Percentiles rank a stretch among this genome's conserved stretches.
These are phyloP conservation scores for Synanthedon formicaeformis DNA, from an alignment of 2,888 invertebrate species.

Conservation along the genomic window DNA sequence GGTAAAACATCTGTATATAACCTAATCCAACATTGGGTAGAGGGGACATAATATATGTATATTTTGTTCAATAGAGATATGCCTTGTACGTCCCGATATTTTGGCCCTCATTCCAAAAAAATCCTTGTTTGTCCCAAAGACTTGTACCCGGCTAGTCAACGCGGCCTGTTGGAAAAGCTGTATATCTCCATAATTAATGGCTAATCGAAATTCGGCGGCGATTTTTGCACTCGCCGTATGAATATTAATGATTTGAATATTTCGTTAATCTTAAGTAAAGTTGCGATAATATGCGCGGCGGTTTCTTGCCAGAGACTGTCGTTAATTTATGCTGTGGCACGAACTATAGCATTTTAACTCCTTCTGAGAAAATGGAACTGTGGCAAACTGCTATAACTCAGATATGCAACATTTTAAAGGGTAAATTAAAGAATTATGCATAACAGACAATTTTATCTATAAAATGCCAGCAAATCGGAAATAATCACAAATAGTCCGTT, in stretches of 20 bases:
- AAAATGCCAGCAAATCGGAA: no score
- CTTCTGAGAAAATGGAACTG: constrained; percentile 40
- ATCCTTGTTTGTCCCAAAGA: no score
- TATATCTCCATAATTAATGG: constrained; percentile 11
- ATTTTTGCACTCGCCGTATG: constrained; percentile 36
- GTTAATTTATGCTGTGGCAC: constrained; percentile 66
- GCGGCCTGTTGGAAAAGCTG: not conserved
- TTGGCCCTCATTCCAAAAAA: no score
- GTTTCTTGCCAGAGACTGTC: constrained; percentile 55
- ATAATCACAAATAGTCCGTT: no score
- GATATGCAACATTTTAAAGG: not conserved
- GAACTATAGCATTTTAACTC: constrained; percentile 70
- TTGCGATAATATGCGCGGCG: constrained; percentile 64
- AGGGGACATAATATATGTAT: no score
- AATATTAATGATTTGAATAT: constrained; percentile 55
- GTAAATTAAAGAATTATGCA: not conserved
- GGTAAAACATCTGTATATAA: no score
- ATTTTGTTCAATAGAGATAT: no score
- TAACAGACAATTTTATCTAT: no score
- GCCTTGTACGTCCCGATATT: no score
- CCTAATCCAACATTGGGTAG: no score
- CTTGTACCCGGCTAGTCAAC: not conserved
- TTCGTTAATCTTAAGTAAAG: constrained; percentile 65
- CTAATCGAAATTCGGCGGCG: constrained; percentile 42
- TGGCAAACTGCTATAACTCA: not conserved